These are phyloP conservation scores for Heterodera schachtii DNA, from an alignment of 1,140 invertebrate genomes.

Conservation along the genomic window DNA sequence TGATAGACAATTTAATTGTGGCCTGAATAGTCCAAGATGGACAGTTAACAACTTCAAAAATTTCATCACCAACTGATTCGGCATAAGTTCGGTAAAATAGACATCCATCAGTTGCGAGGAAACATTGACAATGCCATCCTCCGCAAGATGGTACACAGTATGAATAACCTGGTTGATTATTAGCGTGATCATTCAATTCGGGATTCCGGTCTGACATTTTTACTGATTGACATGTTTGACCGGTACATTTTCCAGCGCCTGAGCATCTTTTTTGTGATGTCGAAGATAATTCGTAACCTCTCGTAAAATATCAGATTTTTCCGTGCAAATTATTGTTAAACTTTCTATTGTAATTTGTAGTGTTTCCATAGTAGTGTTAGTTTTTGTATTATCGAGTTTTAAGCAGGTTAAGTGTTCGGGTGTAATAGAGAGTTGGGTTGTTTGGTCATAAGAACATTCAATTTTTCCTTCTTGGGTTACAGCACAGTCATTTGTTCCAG, in stretches of 20 bases:
- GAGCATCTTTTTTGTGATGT: background rate
- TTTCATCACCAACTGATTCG: background rate
- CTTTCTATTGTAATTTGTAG: background rate
- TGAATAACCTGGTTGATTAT: too few relatives aligned
- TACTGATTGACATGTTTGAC: background rate
- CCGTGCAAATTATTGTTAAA: background rate
- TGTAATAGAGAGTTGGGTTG: background rate
- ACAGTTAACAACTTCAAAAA: background rate
- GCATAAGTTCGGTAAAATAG: background rate
- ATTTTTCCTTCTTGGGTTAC: background rate
- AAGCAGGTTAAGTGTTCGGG: background rate
- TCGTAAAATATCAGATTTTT: background rate
- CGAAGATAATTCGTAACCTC: background rate
- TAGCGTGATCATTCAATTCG: too few relatives aligned
- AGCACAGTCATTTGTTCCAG: background rate
- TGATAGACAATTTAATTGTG: too few relatives aligned
- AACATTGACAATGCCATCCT: background rate
- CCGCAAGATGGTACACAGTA: background rate
- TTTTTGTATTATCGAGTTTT: background rate
- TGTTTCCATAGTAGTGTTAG: background rate
- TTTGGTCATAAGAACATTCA: background rate
- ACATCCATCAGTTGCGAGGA: background rate
- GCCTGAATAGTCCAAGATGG: background rate
- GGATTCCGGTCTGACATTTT: background rate
- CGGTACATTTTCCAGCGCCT: background rate